Conservation (phyloP, 1,140 invertebrate genomes). For the Leptinotarsa defecta region DNA sequence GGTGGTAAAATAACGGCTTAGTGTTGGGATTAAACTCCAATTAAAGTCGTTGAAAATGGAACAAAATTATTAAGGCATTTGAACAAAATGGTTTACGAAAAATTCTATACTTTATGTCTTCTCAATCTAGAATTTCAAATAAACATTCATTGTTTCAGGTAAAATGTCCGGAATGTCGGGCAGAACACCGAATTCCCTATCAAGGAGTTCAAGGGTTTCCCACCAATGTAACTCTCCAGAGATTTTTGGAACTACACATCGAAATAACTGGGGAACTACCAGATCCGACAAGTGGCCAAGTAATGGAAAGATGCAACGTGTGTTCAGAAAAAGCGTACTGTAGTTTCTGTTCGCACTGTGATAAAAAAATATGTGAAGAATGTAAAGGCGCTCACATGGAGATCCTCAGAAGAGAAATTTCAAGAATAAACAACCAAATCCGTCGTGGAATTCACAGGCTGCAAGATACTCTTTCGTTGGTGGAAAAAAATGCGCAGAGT, state of each 20-base stretch:
- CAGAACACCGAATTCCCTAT: conserved; percentile 95
- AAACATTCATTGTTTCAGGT: conserved; percentile 65
- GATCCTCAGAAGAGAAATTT: conserved; percentile 90
- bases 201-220: conserved; percentile 93
- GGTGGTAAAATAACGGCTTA: no score
- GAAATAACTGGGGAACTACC: conserved; percentile 90
- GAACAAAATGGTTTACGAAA: no score
- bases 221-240: conserved; percentile 93
- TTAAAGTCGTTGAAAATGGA: no score
- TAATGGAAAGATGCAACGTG: conserved; percentile 85
- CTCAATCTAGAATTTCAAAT: background rate
- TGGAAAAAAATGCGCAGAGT: conserved; percentile 83
- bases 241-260: conserved; percentile 93
- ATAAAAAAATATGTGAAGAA: conserved; percentile 89
- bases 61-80: no score
- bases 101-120: no score
- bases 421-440: conserved; percentile 91
- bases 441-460: conserved; percentile 82
- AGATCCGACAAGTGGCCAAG: conserved; percentile 83
- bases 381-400: conserved; percentile 95
- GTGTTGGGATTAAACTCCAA: no score
- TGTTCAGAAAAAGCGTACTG: conserved; percentile 95
- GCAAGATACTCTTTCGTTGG: conserved; percentile 79
- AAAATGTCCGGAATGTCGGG: conserved; percentile 98
- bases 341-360: conserved; percentile 88